Evolutionary conservation across 2,113 vertebrate genomes (phyloP).

Genomic region (Turnix velox): DNA sequence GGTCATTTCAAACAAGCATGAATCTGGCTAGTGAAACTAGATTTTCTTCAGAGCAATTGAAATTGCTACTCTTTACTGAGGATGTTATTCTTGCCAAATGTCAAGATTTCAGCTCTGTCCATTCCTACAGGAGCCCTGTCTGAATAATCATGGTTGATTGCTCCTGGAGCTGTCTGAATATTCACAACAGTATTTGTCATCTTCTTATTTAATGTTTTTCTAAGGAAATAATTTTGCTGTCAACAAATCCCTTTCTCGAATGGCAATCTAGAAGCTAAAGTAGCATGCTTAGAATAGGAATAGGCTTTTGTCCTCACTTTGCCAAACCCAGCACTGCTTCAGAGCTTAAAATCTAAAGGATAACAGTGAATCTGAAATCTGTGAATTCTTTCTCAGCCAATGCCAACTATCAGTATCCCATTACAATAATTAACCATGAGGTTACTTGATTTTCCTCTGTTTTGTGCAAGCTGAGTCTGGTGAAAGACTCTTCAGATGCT

Average conservation of each 20-base stretch:
- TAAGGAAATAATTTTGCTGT: slow-evolving; percentile 50
- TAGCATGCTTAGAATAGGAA: not conserved
- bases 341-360: not conserved
- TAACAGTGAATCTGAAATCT: not conserved
- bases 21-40: not conserved
- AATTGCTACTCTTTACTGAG: not conserved
- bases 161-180: slow-evolving; percentile 30
- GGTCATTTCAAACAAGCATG: slow-evolving; percentile 40
- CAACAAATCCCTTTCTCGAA: slow-evolving; percentile 28
- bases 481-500: not conserved
- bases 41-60: not conserved
- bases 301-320: not conserved
- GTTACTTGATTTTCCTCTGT: not conserved
- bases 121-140: not conserved
- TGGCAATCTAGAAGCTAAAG: slow-evolving; percentile 23
- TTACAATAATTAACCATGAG: not conserved
- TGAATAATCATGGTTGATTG: not conserved
- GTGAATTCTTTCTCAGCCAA: not conserved
- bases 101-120: not conserved
- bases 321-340: slow-evolving; percentile 10
- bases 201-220: slow-evolving; percentile 30
- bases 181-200: slow-evolving; percentile 46
- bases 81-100: not conserved
- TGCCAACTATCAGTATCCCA: not conserved
- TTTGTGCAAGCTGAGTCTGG: not conserved